Conservation (phyloP, 2,888 invertebrate species). For the Rhorus exstirpatorius region DNA sequence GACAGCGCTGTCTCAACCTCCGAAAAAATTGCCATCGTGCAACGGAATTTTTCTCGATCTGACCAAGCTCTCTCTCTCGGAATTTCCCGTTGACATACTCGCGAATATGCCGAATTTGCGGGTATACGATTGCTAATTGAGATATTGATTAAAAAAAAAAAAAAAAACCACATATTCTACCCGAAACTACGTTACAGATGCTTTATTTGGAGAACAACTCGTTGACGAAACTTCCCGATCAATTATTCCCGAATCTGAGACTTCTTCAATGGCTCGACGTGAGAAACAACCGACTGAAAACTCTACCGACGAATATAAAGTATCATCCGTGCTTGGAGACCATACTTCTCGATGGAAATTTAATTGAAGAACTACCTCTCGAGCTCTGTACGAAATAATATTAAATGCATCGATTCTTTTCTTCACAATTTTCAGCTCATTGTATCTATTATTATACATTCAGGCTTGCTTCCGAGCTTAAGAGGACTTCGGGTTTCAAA, state of each 20-base stretch:
- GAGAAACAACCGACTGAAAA: constrained; percentile 88
- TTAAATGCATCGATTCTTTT: constrained; percentile 22
- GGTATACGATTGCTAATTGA: constrained; percentile 68
- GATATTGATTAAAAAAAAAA: background rate
- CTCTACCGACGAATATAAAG: constrained; percentile 88
- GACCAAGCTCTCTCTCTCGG: constrained; percentile 68
- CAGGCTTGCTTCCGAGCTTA: constrained; percentile 87
- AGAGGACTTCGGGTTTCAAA: constrained; percentile 89
- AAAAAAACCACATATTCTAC: no score
- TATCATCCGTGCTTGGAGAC: constrained; percentile 88
- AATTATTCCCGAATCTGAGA: constrained; percentile 88
- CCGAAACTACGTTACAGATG: constrained; percentile 84
- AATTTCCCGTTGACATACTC: constrained; percentile 75
- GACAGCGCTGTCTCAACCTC: constrained; percentile 53
- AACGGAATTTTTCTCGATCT: constrained; percentile 76
- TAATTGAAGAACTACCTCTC: constrained; percentile 88
- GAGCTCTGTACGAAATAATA: constrained; percentile 87
- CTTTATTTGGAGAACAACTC: constrained; percentile 88
- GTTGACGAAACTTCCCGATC: constrained; percentile 87
- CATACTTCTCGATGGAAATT: constrained; percentile 89
- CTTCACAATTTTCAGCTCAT: no score
- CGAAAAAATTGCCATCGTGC: constrained; percentile 71
- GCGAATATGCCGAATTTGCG: constrained; percentile 71
- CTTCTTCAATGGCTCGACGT: constrained; percentile 89
- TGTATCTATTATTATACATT: constrained; percentile 7